These are phyloP conservation scores for Tetanocera ferruginea DNA, from an alignment of 2,888 invertebrate genomes.

Conservation along the genomic window DNA sequence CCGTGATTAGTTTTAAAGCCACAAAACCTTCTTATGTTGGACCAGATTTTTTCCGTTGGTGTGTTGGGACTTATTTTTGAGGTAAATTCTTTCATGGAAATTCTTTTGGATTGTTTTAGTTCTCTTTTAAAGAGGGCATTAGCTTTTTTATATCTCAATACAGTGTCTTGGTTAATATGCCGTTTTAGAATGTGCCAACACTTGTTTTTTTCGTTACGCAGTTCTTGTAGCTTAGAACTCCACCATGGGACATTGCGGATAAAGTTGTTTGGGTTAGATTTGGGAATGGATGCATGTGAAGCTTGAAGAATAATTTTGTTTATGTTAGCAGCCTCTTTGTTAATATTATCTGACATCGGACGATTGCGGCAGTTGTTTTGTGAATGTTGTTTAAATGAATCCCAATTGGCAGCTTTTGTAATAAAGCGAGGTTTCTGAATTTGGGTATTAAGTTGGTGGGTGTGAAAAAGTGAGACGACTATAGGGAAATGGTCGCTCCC, in stretches of 20 bases:
- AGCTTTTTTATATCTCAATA: too few species aligned
- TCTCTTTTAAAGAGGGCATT: conserved; percentile 1
- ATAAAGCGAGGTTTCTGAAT: too few species aligned
- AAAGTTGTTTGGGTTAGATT: background rate
- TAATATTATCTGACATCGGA: too few species aligned
- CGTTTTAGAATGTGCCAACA: too few species aligned
- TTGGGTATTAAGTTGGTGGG: too few species aligned
- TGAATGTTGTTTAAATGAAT: too few species aligned
- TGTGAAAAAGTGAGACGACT: too few species aligned
- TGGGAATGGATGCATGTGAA: background rate
- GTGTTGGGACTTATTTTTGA: conserved; percentile 28
- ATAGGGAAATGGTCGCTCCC: conserved; percentile 40
- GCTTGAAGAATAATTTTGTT: too few species aligned
- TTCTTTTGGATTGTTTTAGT: conserved; percentile 16
- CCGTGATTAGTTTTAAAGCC: too few species aligned
- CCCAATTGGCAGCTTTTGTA: background rate
- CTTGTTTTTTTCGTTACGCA: conserved; percentile 21
- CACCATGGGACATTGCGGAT: conserved; percentile 3
- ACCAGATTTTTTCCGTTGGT: conserved; percentile 20
- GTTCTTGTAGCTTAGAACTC: background rate
- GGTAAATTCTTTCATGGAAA: conserved; percentile 27
- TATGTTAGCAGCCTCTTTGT: too few species aligned
- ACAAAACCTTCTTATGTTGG: conserved; percentile 21
- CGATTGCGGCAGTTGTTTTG: too few species aligned
- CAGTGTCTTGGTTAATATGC: too few species aligned